Base-by-base conservation (phyloP, 30 jellyfish, hydroid and myxozoan genomes). In the Sanderia malayensis region DNA sequence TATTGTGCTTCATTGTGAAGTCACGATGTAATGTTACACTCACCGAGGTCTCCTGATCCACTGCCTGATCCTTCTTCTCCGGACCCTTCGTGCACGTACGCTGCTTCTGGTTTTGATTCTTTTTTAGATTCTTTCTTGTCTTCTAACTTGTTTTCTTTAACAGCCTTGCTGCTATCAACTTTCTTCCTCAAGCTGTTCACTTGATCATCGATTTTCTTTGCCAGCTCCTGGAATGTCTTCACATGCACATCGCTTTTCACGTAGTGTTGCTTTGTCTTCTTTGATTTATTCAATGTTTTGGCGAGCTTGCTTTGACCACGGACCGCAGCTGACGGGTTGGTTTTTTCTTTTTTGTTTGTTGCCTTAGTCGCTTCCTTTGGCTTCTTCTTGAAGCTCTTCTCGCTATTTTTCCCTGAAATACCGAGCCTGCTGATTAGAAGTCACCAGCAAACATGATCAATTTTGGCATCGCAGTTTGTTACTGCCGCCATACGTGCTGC, bases 11-110 rank as follows among this genome's bases (percentile, higher is more conserved):
- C n/a, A n/a, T n/a, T n/a, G n/a, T n/a, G n/a, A n/a, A n/a, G n/a
- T n/a, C n/a, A n/a, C n/a, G n/a, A n/a, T n/a, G n/a, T 22, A 29
- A 33, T 33, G 18, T 3, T 20, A 8, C 0, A 13, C 70, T 28
- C 63, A 78, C 89, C 82, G 9, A 70, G 55, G 15, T 78, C 82
- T 4, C 89, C 89, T 0, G 89, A 78, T 26, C 79, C 79, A 34
- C 79, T 67, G 23, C 89, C 89, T 30, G 64, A 49, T 2, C 24
- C 25, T 49, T 49, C 89, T 66, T 65, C 64, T 11, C 89, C 89
- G 27, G 89, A 78, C 13, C 89, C 89, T 66, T 78, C 89, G 7
- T 49, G 24, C 3, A 66, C 41, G 25, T 78, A 81, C 3, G 81
- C 81, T 21, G 49, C 24, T 13, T 73, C 76, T 18, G 25, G 75